Evolutionary conservation across 2,797 vertebrate species (phyloP).

Genomic region (Muraenolepis orangiensis): DNA sequence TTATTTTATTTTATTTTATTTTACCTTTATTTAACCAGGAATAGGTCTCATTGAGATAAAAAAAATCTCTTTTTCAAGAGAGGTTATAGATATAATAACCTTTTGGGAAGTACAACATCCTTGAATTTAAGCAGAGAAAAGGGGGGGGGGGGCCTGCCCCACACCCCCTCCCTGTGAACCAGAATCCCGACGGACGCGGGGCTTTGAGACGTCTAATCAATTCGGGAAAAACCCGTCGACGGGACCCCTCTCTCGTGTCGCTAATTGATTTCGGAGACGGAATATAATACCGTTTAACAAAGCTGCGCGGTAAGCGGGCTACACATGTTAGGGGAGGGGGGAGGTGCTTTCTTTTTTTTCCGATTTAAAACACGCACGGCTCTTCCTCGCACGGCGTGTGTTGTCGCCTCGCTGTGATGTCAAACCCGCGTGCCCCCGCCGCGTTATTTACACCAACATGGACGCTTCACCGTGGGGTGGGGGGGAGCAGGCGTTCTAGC

Average conservation of each 20-base stretch:
- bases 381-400: background rate
- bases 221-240: background rate
- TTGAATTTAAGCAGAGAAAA: background rate
- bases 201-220: background rate
- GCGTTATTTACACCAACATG: background rate
- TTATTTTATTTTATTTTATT: too few relatives aligned
- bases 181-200: background rate
- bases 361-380: background rate
- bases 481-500: too few relatives aligned
- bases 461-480: background rate
- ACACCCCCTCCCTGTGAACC: background rate
- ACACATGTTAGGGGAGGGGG: background rate
- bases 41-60: too few relatives aligned
- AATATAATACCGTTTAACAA: background rate
- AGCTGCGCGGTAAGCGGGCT: background rate
- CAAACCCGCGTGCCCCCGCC: background rate
- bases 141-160: background rate
- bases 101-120: background rate
- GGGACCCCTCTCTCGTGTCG: background rate
- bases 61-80: too few relatives aligned
- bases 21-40: too few relatives aligned
- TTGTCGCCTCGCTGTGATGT: background rate
- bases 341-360: too few relatives aligned
- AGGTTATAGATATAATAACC: too few relatives aligned
- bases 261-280: background rate